Base-by-base conservation (phyloP, 2,797 vertebrate species). In the Scyliorhinus canicula region DNA sequence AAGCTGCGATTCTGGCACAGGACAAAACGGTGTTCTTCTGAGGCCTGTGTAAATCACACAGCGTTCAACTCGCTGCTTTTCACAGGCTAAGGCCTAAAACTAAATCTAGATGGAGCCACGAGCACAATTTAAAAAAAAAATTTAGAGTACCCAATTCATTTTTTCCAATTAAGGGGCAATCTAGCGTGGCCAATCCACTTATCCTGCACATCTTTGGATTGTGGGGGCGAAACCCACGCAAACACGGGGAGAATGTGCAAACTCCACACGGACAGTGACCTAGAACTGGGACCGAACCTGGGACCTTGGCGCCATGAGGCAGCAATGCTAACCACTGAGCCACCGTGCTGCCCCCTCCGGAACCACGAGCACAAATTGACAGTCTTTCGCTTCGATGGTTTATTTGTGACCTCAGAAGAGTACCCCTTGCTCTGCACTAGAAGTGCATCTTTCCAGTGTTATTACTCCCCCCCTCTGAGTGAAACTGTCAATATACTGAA, bases 1-100 rank as follows among this genome's bases (percentile, higher is more conserved):
- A 14, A 35, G 71, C 11, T 74, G 65, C 3, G 65, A 26, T 67
- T 24, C 65, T 67, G 26, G 16, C 24, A 26, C 65, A 67, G 19
- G 26, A 2, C 21, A 24, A 57, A 63, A 9, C 9, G 60, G 60
- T 63, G 60, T 63, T 7, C 60, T 63, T 67, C 65, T 67, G 65
- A 26, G 21, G 65, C 26, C 24, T n/a, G 1, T 74, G 31, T 11
- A 74, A 74, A 74, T 74, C 31, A 74, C 28, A 69, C 5, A n/a
- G 1, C 2, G 9, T 0, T n/a, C 11, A 35, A n/a, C 1, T 74
- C 31, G 11, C 9, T 12, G 9, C 1, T 74, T 3, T 35, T 2
- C 71, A 35, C 71, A 74, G 71, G 35, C 31, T 74, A 7, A n/a
- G 31, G 31, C 31, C 69, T 4, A 26, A 69, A 69, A 69, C 5